Percentiles rank a stretch among this genome's conserved stretches.
Evolutionary conservation across 1,140 invertebrate genomes (phyloP).

Genomic region (Eubasilissa regina): DNA sequence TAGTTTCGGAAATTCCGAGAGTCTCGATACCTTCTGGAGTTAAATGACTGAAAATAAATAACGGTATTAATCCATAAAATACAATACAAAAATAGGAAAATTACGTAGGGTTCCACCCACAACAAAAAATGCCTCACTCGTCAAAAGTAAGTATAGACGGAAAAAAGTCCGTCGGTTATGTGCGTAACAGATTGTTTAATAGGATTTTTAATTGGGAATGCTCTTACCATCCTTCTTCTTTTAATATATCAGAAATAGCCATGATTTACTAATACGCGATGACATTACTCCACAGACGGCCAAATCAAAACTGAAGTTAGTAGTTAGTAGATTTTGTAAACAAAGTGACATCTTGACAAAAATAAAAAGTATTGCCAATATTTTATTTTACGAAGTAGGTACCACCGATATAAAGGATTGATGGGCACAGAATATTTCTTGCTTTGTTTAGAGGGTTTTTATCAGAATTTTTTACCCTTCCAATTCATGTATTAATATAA

Average conservation of each 20-base stretch:
- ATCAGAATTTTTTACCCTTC: no score
- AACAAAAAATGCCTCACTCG: conserved; percentile 54
- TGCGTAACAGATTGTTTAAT: background rate
- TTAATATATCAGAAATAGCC: conserved; percentile 67
- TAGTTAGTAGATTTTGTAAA: conserved; percentile 9
- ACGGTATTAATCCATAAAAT: conserved; percentile 44
- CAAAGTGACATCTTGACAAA: conserved; percentile 36
- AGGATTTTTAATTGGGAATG: conserved; percentile 2
- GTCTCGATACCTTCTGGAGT: conserved; percentile 78
- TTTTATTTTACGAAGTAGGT: background rate
- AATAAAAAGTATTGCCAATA: conserved; percentile 29
- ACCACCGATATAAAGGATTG: background rate
- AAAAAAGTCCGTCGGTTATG: background rate
- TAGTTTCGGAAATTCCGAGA: conserved; percentile 78
- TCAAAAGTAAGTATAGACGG: conserved; percentile 56
- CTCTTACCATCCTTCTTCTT: conserved; percentile 76
- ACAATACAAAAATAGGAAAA: conserved; percentile 61
- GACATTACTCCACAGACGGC: conserved; percentile 49
- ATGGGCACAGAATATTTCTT: no score
- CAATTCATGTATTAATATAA: no score
- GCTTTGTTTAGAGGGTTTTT: no score
- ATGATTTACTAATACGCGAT: conserved; percentile 47
- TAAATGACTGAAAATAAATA: conserved; percentile 76
- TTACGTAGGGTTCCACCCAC: conserved; percentile 58
- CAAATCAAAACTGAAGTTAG: conserved; percentile 45